Base-by-base conservation (phyloP, 2,113 vertebrate genomes). In the Ammodytes dubius region DNA sequence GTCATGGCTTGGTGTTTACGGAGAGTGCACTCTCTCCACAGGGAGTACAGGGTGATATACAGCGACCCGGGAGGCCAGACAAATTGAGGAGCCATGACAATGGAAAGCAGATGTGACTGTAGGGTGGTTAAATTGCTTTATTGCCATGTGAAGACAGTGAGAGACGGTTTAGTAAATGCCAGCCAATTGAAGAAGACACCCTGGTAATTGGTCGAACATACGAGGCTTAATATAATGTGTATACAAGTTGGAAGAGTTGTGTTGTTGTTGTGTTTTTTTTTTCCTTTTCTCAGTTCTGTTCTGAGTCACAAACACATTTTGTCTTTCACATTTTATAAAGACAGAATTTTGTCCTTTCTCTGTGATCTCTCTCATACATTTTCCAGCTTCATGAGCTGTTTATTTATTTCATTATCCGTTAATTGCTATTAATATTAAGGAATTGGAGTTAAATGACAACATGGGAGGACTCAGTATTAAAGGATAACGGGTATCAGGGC, bases 41-140 rank as follows among this genome's bases (percentile, higher is more conserved):
- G 86, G 79, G 85, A 82, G 65, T 27, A 27, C 6, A n/a, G 70
- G 70, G 53, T 88, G 86, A 90, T 91, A 83, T 86, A 76, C 79
- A 71, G 86, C 82, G 79, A 84, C 5, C 77, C 37, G 81, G 91
- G 90, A 89, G 86, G 75, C 79, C 74, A 52, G 81, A 82, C 85
- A 87, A 88, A 91, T 88, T 83, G 85, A 69, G 79, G 78, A 90
- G 79, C 90, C 87, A 65, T 77, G 85, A 87, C 88, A 90, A 94
- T 91, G 83, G 84, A 87, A 95, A 94, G 90, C 94, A 95, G 92
- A 95, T 95, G 93, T 90, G 79, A 74, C 81, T 72, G 60, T 17
- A 49, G 53, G 50, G 56, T 45, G 69, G 82, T 81, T 81, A 46
- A 83, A 84, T 87, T 2, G 77, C 85, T 94, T 94, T 70, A 89